Conservation (phyloP, 2,113 vertebrate genomes). For the Panthera uncia region DNA sequence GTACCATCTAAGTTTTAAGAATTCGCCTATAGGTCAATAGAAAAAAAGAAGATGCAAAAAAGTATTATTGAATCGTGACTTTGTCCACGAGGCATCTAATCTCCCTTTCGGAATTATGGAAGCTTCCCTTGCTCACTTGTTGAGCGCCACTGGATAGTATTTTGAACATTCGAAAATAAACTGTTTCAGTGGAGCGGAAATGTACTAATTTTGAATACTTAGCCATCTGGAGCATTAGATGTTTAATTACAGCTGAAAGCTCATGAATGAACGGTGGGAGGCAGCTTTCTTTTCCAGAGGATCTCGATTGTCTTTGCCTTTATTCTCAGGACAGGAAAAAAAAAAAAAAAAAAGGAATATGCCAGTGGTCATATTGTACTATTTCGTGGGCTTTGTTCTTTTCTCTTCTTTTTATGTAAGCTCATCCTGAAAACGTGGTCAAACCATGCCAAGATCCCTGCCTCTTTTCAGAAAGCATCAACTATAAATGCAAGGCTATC, state of each 20-base stretch:
- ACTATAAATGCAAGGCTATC: slow-evolving; percentile 36
- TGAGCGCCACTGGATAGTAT: slow-evolving; percentile 71
- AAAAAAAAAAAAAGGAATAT: not conserved
- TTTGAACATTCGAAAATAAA: slow-evolving; percentile 80
- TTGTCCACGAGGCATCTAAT: not conserved
- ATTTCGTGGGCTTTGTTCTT: slow-evolving; percentile 56
- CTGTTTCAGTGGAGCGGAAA: slow-evolving; percentile 77
- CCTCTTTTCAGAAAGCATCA: slow-evolving; percentile 54
- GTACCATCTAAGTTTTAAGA: not conserved
- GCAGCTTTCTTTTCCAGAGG: slow-evolving; percentile 75
- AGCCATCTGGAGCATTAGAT: slow-evolving; percentile 84
- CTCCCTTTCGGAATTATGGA: slow-evolving; percentile 51
- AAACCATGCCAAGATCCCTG: slow-evolving; percentile 31
- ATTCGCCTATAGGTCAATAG: not conserved
- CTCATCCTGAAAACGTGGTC: slow-evolving; percentile 53
- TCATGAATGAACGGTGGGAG: slow-evolving; percentile 80
- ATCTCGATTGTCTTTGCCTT: slow-evolving; percentile 72
- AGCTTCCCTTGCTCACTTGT: slow-evolving; percentile 57
- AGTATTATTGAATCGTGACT: not conserved
- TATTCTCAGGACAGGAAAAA: slow-evolving; percentile 59
- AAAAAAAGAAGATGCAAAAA: not conserved
- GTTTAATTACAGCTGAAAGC: slow-evolving; percentile 84
- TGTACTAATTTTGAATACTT: slow-evolving; percentile 84
- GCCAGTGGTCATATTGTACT: slow-evolving; percentile 28
- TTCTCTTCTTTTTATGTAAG: slow-evolving; percentile 55